A percentile compares a stretch with the other conserved stretches of the same genome.
Conservation (phyloP, 2,113 vertebrate species). For the Odontesthes bonariensis region DNA sequence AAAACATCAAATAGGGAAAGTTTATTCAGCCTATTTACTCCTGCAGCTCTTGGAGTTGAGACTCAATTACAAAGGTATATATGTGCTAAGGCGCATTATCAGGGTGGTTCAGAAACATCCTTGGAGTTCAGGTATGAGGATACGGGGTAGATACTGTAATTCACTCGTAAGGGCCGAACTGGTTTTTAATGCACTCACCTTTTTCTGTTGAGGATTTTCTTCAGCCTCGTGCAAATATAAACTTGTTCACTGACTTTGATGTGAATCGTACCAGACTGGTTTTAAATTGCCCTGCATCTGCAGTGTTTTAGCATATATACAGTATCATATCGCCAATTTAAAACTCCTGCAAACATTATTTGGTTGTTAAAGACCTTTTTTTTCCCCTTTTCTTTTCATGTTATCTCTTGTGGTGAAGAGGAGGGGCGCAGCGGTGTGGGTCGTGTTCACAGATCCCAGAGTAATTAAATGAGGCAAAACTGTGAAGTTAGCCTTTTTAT, state of each 20-base stretch:
- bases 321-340: background rate
- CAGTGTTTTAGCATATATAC: no score
- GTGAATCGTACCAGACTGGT: background rate
- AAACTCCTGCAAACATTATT: constrained; percentile 3
- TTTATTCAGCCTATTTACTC: constrained; percentile 81
- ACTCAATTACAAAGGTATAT: constrained; percentile 82
- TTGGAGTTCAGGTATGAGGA: constrained; percentile 24
- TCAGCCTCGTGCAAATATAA: no score
- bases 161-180: constrained; percentile 60
- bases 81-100: constrained; percentile 43
- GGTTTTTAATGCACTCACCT: constrained; percentile 14
- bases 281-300: constrained; percentile 2
- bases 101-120: constrained; percentile 49
- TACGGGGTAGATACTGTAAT: constrained; percentile 68
- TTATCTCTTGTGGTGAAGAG: no score
- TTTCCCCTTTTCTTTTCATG: no score
- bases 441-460: no score
- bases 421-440: no score
- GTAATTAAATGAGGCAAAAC: no score
- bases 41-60: constrained; percentile 76
- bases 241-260: no score
- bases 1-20: constrained; percentile 47
- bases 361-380: background rate
- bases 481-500: no score
- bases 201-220: no score